Evolutionary conservation across 2,888 invertebrate species (phyloP).

Genomic region (Nomada flava): DNA sequence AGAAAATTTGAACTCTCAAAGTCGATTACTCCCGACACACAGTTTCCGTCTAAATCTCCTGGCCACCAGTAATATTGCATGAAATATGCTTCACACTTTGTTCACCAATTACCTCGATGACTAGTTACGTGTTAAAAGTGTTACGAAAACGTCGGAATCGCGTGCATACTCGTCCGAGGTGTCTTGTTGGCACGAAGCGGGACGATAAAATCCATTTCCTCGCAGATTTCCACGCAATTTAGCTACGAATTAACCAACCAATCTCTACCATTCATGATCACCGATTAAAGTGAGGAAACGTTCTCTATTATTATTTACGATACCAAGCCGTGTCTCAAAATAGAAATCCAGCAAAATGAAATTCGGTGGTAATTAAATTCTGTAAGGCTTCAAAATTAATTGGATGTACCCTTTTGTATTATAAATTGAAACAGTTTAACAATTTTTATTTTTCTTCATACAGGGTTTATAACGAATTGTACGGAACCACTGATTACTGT

Average conservation of each 20-base stretch:
- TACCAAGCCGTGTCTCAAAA: too few relatives aligned
- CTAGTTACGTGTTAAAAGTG: slow-evolving; percentile 61
- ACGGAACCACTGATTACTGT: too few relatives aligned
- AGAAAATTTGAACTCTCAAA: neutral
- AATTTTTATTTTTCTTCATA: too few relatives aligned
- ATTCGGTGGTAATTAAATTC: too few relatives aligned
- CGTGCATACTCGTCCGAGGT: slow-evolving; percentile 55
- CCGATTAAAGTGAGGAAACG: too few relatives aligned
- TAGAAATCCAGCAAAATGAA: too few relatives aligned
- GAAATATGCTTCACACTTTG: slow-evolving; percentile 62
- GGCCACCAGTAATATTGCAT: slow-evolving; percentile 47
- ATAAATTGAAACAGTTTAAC: too few relatives aligned
- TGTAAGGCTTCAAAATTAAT: too few relatives aligned
- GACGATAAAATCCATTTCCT: slow-evolving; percentile 46
- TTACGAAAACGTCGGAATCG: slow-evolving; percentile 60
- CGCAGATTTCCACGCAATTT: slow-evolving; percentile 43
- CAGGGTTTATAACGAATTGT: too few relatives aligned
- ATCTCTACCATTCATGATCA: too few relatives aligned
- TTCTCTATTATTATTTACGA: too few relatives aligned
- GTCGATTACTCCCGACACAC: slow-evolving; percentile 35
- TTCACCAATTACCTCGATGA: slow-evolving; percentile 62
- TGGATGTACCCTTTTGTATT: too few relatives aligned
- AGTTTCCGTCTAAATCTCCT: slow-evolving; percentile 42
- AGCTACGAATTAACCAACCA: neutral
- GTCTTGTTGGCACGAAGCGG: slow-evolving; percentile 50